Conservation (phyloP, 1,140 invertebrate species). For the Dendroctonus valens region DNA sequence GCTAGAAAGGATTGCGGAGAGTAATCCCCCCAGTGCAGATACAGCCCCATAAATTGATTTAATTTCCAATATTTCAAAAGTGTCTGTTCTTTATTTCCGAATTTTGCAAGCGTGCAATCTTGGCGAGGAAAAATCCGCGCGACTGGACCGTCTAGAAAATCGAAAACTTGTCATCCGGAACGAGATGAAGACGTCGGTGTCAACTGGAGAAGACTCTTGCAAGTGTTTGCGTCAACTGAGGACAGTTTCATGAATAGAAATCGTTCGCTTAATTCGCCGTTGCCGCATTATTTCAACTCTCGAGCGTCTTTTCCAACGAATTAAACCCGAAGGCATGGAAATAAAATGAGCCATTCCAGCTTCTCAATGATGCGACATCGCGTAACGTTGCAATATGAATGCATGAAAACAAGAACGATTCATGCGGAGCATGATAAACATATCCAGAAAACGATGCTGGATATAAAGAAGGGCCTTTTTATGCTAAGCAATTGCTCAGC, state of each 20-base stretch:
- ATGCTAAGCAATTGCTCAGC: too few species aligned
- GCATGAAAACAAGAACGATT: conserved; percentile 7
- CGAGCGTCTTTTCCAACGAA: conserved; percentile 29
- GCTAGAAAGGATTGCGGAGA: conserved; percentile 18
- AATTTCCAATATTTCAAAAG: conserved; percentile 35
- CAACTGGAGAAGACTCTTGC: too few species aligned
- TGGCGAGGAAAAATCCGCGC: too few species aligned
- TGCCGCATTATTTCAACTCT: conserved; percentile 30
- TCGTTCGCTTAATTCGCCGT: conserved; percentile 21
- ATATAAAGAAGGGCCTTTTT: too few species aligned
- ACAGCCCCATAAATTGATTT: conserved; percentile 32
- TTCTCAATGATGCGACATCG: conserved; percentile 19
- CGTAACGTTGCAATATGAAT: conserved; percentile 17
- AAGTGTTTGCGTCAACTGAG: too few species aligned
- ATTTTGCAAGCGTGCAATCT: conserved; percentile 7
- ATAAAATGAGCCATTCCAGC: conserved; percentile 25
- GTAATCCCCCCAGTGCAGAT: conserved; percentile 29
- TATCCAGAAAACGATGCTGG: not conserved
- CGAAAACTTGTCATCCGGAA: too few species aligned
- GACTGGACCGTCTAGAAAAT: too few species aligned
- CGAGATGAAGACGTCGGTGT: too few species aligned
- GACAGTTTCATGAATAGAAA: conserved; percentile 20
- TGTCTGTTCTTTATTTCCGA: conserved; percentile 28
- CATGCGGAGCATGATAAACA: not conserved
- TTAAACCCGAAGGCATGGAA: conserved; percentile 24